Evolutionary conservation across 37 sponge, comb jelly and placozoan species (phyloP), one percentile per base, ranked within the genome.

Genomic region (Lycopodina hypogea): DNA sequence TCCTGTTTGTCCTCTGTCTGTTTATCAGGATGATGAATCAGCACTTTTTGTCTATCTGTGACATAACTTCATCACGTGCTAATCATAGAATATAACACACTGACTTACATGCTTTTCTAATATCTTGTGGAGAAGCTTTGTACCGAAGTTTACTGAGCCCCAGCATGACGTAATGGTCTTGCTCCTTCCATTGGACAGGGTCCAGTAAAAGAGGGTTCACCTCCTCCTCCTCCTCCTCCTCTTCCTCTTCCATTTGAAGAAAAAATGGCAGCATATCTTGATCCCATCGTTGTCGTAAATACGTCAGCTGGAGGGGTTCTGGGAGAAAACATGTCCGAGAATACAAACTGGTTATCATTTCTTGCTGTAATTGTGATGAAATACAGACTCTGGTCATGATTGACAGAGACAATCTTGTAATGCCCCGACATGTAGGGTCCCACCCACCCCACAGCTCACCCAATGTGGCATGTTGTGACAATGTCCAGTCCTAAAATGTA

Each of bases 21-120:
- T 56, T 98, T 98, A 73, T 98, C 99, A 75, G 99, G 99, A 69
- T 98, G 99, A 61, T 95, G 90, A 64, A 79, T 76, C 63, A 95
- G 58, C 21, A 93, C 96, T 51, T 83, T 88, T 61, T 93, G 77
- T 17, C 90, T 74, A 59, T 89, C 91, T 91, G 60, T 36, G 15
- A 34, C 8, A 35, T 11, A 56, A 55, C 30, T 63, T 26, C 32
- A 26, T 50, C 34, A n/a, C 3, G n/a, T 2, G 24, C 2, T 56
- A 26, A 56, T 63, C 23, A 48, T 1, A 24, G 61, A 61, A 60
- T 41, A 35, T 42, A 64, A 29, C 23, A 32, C 29, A 29, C 21
- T 14, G 33, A 81, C 96, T 83, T 56, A 93, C 91, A 97, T 51
- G 98, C 93, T 71, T 92, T 97, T 66, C 89, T 93, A 53, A 98